Base-by-base conservation (phyloP, 2,888 invertebrate species). In the Chirona hameri region DNA sequence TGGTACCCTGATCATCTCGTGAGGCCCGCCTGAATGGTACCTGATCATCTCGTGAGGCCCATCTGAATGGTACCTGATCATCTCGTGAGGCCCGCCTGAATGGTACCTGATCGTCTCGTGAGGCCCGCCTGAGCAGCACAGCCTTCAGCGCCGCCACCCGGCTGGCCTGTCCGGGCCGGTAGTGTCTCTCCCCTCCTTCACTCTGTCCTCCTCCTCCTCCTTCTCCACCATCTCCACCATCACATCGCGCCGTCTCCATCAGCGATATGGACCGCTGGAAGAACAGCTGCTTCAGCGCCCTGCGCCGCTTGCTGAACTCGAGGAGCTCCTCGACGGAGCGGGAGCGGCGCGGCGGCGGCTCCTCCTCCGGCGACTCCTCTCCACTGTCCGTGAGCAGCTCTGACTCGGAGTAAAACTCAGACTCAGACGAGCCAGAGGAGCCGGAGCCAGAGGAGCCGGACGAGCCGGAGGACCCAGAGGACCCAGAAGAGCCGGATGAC, bases 211-310 rank as follows among this genome's bases (percentile, higher is more conserved):
- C 48, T 7, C 48, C 48, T 12, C 48, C 48, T 48, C n/a, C n/a
- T n/a, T n/a, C n/a, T n/a, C n/a, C n/a, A n/a, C n/a, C n/a, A 48
- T 12, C 48, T 12, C 9, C 9, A 1, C 52, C 52, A 4, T 15
- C 52, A 1, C 52, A 4, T 39, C 76, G 14, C 24, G 76, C 76
- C 46, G 76, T 76, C 76, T 76, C 76, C 76, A 76, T 46, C 24
- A 76, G 76, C 46, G 76, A 76, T 0, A 76, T 76, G 46, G 76
- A 76, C 46, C 76, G 76, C 76, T 76, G 76, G 76, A 76, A 76
- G 76, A 76, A 76, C 21, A 76, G 39, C 18, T 80, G 80, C 27
- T 55, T 48, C 27, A 80, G 80, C 48, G 52, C 80, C 27, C 52
- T 27, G 7, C 55, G 80, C 3, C 80, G 80, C 5, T 52, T 14